A percentile compares a stretch with the other conserved stretches of the same genome.
Conservation (phyloP, 2,797 vertebrate genomes). For the Rhynchotus rufescens region DNA sequence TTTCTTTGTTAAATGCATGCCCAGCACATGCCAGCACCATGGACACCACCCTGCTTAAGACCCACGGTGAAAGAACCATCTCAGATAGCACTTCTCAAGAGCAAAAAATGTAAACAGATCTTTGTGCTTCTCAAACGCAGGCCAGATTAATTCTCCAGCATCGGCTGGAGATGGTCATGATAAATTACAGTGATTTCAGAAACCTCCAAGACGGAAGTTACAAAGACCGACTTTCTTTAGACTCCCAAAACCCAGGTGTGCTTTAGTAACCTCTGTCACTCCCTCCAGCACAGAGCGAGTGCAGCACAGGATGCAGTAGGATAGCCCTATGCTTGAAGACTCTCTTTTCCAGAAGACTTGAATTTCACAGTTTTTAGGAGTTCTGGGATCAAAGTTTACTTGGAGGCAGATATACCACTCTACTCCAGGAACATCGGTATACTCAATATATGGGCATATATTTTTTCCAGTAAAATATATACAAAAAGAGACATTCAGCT, state of each 20-base stretch:
- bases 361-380: not conserved
- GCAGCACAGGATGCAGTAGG: too few species aligned
- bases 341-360: not conserved
- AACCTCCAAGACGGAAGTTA: not conserved
- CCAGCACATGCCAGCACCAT: not conserved
- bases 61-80: fast-evolving
- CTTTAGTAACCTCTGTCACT: not conserved
- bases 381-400: not conserved
- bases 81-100: not conserved
- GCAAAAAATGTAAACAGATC: not conserved
- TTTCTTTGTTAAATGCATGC: not conserved
- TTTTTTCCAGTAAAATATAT: not conserved
- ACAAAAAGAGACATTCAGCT: not conserved
- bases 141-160: not conserved
- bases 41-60: fast-evolving
- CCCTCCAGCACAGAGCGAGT: not conserved
- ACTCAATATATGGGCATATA: not conserved
- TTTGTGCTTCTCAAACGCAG: not conserved
- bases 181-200: not conserved
- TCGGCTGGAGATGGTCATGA: not conserved
- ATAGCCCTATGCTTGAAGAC: not conserved
- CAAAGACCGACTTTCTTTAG: fast-evolving
- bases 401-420: not conserved
- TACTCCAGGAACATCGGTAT: not conserved
- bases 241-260: fast-evolving